Percentiles rank a stretch among this genome's conserved stretches.
phyloP scores from a whole-genome alignment of 2,797 vertebrate genomes.

The Bradypodion ventrale region DNA sequence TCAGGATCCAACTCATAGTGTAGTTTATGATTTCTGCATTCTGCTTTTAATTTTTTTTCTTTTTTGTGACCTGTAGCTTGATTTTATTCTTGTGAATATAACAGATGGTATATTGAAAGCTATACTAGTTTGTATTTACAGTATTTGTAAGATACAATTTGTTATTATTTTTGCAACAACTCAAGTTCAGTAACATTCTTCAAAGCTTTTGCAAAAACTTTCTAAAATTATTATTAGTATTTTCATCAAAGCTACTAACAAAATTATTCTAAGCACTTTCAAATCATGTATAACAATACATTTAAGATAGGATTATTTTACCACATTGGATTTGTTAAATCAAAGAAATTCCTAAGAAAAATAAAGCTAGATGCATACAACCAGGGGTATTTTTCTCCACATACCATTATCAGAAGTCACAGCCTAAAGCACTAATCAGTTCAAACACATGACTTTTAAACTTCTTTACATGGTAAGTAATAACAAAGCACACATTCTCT shows the following conservation, averaged over 20 bases:
- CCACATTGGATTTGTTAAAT: constrained; percentile 49
- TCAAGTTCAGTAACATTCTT: too few species aligned
- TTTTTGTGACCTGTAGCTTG: not conserved
- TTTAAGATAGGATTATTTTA: constrained; percentile 42
- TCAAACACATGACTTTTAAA: constrained; percentile 69
- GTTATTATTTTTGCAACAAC: too few species aligned
- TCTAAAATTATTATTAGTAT: constrained; percentile 11
- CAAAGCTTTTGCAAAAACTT: not conserved
- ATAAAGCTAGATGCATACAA: constrained; percentile 46
- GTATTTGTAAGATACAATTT: too few species aligned
- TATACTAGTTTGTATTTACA: not conserved
- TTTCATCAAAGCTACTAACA: not conserved
- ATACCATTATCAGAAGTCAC: constrained; percentile 57
- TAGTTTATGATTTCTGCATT: too few species aligned
- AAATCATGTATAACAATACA: constrained; percentile 30
- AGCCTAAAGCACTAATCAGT: constrained; percentile 63
- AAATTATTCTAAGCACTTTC: not conserved
- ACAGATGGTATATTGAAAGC: not conserved
- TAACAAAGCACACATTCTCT: constrained; percentile 54
- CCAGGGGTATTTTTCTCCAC: constrained; percentile 58
- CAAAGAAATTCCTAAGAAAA: constrained; percentile 60
- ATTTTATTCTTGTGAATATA: not conserved
- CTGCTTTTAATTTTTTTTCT: not conserved
- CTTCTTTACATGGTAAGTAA: constrained; percentile 58
- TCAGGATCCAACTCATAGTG: not conserved